Conservation (phyloP, 2,888 invertebrate species). For the Leuctra nigra region DNA sequence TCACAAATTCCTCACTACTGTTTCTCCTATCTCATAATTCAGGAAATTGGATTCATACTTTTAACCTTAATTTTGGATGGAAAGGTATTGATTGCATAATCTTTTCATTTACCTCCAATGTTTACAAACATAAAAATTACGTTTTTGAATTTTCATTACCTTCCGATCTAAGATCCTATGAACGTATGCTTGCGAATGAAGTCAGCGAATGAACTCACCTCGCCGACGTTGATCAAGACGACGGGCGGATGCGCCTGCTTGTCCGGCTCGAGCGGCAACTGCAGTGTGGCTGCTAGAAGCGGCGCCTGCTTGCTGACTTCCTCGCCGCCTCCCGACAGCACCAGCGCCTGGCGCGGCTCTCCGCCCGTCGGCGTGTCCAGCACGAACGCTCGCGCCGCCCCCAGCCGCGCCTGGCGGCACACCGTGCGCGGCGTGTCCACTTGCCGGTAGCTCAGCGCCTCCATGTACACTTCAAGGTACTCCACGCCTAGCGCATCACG, state of each 20-base stretch:
- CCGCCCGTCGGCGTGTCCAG: conserved; percentile 36
- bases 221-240: conserved; percentile 44
- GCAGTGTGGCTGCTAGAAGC: conserved; percentile 40
- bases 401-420: conserved; percentile 24
- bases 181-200: too few relatives aligned
- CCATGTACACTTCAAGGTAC: conserved; percentile 54
- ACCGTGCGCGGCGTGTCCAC: conserved; percentile 21
- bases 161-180: too few relatives aligned
- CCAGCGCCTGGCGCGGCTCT: conserved; percentile 42
- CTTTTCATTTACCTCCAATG: too few relatives aligned
- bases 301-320: conserved; percentile 30
- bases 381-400: conserved; percentile 46
- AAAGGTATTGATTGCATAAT: too few relatives aligned
- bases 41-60: too few relatives aligned
- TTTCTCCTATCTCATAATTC: too few relatives aligned
- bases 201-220: conserved; percentile 35
- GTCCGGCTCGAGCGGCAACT: conserved; percentile 41
- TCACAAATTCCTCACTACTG: too few relatives aligned
- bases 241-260: conserved; percentile 44
- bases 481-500: conserved; percentile 52
- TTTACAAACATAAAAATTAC: too few relatives aligned
- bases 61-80: too few relatives aligned
- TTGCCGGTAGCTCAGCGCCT: conserved; percentile 40
- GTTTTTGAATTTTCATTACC: too few relatives aligned
- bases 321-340: conserved; percentile 43